These are phyloP conservation scores for Calliphora vicina DNA, from an alignment of 1,140 invertebrate species.

Conservation along the genomic window DNA sequence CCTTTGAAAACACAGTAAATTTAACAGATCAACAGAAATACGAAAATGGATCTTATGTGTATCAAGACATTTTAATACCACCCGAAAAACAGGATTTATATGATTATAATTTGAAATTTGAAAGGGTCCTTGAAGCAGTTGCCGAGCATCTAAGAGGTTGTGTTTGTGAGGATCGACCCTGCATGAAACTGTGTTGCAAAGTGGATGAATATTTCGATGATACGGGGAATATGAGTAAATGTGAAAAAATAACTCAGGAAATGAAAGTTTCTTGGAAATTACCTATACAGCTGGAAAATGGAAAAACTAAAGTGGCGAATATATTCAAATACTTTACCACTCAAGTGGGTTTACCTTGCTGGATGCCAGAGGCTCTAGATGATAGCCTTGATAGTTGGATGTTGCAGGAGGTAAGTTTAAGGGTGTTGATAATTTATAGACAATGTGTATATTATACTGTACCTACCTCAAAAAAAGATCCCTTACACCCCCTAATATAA, in stretches of 20 bases:
- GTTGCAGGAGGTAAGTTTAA: constrained; percentile 46
- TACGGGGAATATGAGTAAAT: constrained; percentile 22
- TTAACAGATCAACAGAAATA: constrained; percentile 39
- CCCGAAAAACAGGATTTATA: constrained; percentile 42
- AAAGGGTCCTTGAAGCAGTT: constrained; percentile 19
- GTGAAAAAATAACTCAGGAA: constrained; percentile 8
- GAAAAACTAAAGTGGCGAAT: constrained; percentile 33
- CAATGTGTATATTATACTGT: too few relatives aligned
- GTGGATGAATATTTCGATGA: not conserved
- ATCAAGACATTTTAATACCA: constrained; percentile 46
- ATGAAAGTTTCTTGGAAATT: constrained; percentile 41
- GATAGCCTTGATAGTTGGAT: constrained; percentile 40
- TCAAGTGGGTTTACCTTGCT: constrained; percentile 46
- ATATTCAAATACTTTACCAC: constrained; percentile 45
- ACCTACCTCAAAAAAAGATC: too few relatives aligned
- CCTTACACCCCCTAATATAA: too few relatives aligned
- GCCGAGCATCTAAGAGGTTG: constrained; percentile 47
- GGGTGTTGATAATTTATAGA: too few relatives aligned
- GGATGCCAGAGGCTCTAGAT: constrained; percentile 36
- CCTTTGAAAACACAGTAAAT: constrained; percentile 49
- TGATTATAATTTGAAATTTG: constrained; percentile 39
- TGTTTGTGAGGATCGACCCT: constrained; percentile 45
- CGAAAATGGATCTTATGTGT: constrained; percentile 48
- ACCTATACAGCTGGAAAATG: constrained; percentile 43
- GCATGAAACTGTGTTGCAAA: constrained; percentile 50